Evolutionary conservation across 2,113 vertebrate species (phyloP).

Genomic region (Syrrhaptes paradoxus): DNA sequence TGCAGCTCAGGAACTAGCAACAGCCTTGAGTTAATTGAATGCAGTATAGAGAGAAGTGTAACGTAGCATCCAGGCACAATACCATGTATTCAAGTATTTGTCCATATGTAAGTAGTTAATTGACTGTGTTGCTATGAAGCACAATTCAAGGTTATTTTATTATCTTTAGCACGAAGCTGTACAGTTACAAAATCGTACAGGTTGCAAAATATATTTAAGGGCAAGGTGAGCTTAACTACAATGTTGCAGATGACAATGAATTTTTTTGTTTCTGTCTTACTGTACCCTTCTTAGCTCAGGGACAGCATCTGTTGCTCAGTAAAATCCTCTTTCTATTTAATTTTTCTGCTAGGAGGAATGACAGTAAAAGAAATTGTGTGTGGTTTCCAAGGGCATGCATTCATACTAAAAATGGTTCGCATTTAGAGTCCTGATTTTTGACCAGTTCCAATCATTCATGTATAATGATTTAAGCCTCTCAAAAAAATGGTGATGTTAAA

Average conservation of each 20-base stretch:
- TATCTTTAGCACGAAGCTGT: slow-evolving; percentile 8
- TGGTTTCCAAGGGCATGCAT: slow-evolving; percentile 19
- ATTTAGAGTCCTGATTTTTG: background rate
- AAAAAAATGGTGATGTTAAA: background rate
- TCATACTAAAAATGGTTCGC: background rate
- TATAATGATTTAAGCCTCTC: background rate
- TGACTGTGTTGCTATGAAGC: slow-evolving; percentile 28
- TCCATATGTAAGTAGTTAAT: slow-evolving; percentile 29
- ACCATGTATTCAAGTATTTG: slow-evolving; percentile 43
- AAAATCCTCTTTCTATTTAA: background rate
- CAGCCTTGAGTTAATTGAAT: slow-evolving; percentile 60
- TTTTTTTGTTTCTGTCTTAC: background rate
- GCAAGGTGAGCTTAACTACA: background rate
- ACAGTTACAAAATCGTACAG: background rate
- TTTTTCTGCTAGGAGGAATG: background rate
- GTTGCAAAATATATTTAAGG: background rate
- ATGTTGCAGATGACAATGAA: background rate
- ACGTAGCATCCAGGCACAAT: background rate
- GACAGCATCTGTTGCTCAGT: background rate
- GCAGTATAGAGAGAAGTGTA: background rate
- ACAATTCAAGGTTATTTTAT: slow-evolving; percentile 52
- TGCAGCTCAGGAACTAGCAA: background rate
- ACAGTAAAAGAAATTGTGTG: background rate
- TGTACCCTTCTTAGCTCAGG: background rate
- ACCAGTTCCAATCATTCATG: background rate